Conservation (phyloP, 2,113 vertebrate species). For the Myanophis thanlyinensis region DNA sequence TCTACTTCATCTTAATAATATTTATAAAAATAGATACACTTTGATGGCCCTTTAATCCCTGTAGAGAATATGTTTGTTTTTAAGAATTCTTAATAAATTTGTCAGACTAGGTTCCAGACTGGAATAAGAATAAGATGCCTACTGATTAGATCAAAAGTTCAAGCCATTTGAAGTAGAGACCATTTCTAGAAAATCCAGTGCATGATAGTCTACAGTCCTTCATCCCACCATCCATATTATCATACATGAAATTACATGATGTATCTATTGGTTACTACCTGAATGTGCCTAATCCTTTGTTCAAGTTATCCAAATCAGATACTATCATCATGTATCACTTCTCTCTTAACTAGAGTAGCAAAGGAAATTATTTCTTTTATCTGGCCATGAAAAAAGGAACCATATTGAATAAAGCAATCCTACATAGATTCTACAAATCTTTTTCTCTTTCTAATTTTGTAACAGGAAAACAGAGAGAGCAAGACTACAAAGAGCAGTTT, state of each 20-base stretch:
- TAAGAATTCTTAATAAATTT: not conserved
- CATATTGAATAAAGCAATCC: not conserved
- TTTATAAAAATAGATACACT: not conserved
- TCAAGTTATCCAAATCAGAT: not conserved
- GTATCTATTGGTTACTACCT: not conserved
- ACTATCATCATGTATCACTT: not conserved
- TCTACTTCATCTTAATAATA: not conserved
- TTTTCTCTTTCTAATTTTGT: not conserved
- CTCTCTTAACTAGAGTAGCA: not conserved
- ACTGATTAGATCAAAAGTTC: not conserved
- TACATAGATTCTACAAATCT: not conserved
- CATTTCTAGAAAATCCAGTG: not conserved
- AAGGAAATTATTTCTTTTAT: not conserved
- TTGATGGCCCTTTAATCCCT: not conserved
- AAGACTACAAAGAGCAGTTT: not conserved
- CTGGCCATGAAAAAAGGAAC: not conserved
- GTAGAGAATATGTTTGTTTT: not conserved
- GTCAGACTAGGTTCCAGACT: not conserved
- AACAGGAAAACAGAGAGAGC: not conserved
- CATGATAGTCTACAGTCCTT: not conserved
- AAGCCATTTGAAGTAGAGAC: not conserved
- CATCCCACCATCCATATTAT: no score
- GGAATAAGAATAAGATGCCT: not conserved
- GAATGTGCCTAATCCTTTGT: not conserved
- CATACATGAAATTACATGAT: not conserved